These are phyloP conservation scores for Tympanuchus pallidicinctus DNA, from an alignment of 2,113 vertebrate genomes.

Conservation along the genomic window DNA sequence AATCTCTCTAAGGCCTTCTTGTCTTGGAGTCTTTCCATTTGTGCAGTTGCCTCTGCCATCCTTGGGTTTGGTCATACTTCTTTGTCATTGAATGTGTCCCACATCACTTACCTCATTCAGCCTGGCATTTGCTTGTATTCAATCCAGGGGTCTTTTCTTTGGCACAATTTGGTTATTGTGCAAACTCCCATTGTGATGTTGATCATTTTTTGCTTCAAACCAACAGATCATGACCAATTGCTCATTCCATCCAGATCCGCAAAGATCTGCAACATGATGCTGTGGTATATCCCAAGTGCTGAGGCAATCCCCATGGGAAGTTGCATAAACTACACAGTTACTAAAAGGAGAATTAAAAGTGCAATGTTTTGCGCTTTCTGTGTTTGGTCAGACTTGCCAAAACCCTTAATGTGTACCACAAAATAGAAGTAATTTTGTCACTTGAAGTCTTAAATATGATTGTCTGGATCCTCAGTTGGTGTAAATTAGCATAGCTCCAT, in stretches of 20 bases:
- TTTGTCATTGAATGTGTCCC: conserved; percentile 49
- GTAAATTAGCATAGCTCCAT: conserved; percentile 58
- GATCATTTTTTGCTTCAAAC: conserved; percentile 66
- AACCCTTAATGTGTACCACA: conserved; percentile 6
- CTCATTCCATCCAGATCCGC: conserved; percentile 70
- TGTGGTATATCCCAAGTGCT: conserved; percentile 75
- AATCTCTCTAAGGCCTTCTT: conserved; percentile 67
- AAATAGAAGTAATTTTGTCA: conserved; percentile 18
- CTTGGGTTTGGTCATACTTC: conserved; percentile 56
- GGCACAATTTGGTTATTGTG: conserved; percentile 63
- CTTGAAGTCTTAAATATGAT: background rate
- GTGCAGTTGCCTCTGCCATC: conserved; percentile 43
- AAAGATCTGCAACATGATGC: conserved; percentile 75
- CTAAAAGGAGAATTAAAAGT: conserved; percentile 43
- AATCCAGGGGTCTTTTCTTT: conserved; percentile 59
- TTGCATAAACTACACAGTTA: conserved; percentile 38
- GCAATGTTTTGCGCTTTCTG: conserved; percentile 40
- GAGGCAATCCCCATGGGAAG: conserved; percentile 63
- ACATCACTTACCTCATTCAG: conserved; percentile 64
- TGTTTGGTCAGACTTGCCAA: conserved; percentile 70
- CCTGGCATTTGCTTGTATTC: conserved; percentile 50
- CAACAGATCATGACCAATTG: conserved; percentile 59
- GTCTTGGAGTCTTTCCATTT: conserved; percentile 67
- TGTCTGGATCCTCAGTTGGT: conserved; percentile 57
- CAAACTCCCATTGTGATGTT: conserved; percentile 59